phyloP scores from a whole-genome alignment of 1,140 invertebrate species.

The Aphaenogaster rudis region DNA sequence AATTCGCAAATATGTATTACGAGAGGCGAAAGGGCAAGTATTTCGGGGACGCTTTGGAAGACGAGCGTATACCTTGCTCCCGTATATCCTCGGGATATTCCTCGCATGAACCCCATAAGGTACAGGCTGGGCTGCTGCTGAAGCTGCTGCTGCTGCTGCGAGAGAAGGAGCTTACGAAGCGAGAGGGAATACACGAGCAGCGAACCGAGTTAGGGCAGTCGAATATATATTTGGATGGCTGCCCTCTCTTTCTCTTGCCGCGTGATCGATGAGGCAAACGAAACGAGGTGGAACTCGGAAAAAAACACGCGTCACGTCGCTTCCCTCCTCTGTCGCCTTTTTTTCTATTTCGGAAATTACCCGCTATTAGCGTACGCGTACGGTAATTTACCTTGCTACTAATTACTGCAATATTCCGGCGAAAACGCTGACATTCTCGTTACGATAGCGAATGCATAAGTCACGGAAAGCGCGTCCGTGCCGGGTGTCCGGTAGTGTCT shows the following conservation, averaged over 20 bases:
- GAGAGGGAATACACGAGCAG: background rate
- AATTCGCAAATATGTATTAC: conserved; percentile 42
- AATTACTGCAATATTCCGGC: conserved; percentile 42
- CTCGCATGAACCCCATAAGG: background rate
- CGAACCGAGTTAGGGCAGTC: conserved; percentile 34
- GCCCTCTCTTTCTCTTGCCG: background rate
- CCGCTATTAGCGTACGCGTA: conserved; percentile 49
- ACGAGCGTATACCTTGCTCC: background rate
- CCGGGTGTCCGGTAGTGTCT: conserved; percentile 43
- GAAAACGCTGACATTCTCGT: conserved; percentile 44
- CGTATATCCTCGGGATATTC: background rate
- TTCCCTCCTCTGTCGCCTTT: background rate
- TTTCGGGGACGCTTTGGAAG: background rate
- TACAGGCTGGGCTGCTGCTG: too few relatives aligned
- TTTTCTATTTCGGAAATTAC: conserved; percentile 49
- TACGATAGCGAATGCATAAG: conserved; percentile 58
- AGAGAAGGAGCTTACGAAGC: background rate
- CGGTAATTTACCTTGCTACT: conserved; percentile 56
- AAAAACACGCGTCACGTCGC: conserved; percentile 31
- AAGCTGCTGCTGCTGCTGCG: background rate
- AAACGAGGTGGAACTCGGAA: conserved; percentile 29
- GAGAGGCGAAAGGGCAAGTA: conserved; percentile 2
- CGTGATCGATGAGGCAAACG: conserved; percentile 57
- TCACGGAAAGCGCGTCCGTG: conserved; percentile 18
- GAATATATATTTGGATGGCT: conserved; percentile 46